Evolutionary conservation across 2,113 vertebrate genomes (phyloP), one percentile per base, ranked within the genome.

Genomic region (Melanerpes aurifrons): DNA sequence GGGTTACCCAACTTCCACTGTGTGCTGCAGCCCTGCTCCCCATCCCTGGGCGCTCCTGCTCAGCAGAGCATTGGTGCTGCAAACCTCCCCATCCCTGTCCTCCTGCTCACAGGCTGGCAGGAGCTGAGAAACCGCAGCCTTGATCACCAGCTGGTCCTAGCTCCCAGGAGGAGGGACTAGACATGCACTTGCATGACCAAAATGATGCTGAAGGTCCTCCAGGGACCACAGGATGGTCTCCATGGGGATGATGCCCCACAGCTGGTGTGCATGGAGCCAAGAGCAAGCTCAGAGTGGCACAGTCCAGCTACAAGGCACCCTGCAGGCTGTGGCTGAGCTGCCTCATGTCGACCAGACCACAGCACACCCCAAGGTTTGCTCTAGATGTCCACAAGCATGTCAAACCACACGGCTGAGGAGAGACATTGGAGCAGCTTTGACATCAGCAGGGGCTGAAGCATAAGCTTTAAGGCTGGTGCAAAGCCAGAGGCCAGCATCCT

Each of bases 1-100:
- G 11, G 3, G 20, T 94, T 94, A 57, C 94, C 79, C 94, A 95
- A 94, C 37, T 95, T 91, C 91, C 85, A 79, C 79, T 45, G 3
- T 50, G 22, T 1, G 16, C 59, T 25, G 68, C 37, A 32, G n/a
- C 24, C 32, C 40, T 0, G 2, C 21, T 62, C 15, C 16, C 37
- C 1, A 1, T 28, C 22, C 50, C 48, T 2, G 1, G 20, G 67
- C 24, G 29, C 40, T 67, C 72, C 47, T 5, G 1, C 8, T 4
- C 0, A 0, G 13, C 9, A 40, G 59, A 72, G 17, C n/a, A 53
- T 7, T 1, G 2, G 1, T 2, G 28, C 73, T 31, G 19, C 58
- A 15, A 37, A 53, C 14, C 45, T 15, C n/a, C 2, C 19, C 54
- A 13, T 15, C 76, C 25, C 63, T 26, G 63, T 7, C 40, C 66